phyloP scores from a whole-genome alignment of 2,797 vertebrate genomes.

The Pristis pectinata region DNA sequence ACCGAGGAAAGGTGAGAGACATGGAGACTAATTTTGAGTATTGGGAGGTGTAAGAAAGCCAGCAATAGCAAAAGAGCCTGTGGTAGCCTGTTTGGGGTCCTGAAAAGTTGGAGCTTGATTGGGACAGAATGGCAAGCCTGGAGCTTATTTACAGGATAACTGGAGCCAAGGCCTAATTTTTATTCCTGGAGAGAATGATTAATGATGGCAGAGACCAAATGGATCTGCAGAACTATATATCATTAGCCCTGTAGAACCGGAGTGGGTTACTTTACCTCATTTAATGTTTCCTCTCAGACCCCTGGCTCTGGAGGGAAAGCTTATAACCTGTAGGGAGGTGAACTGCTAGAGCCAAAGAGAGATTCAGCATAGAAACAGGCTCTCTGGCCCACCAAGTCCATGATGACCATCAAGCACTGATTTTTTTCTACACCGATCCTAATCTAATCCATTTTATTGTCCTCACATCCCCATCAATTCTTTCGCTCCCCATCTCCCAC shows the following conservation, averaged over 20 bases:
- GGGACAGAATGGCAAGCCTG: background rate
- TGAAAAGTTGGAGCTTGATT: background rate
- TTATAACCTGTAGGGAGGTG: background rate
- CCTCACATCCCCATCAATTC: too few species aligned
- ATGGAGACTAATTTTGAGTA: background rate
- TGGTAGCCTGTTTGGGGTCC: background rate
- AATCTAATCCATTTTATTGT: too few species aligned
- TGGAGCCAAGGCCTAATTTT: background rate
- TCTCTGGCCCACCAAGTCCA: too few species aligned
- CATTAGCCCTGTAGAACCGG: background rate
- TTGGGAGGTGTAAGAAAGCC: background rate
- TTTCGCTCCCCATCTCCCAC: too few species aligned
- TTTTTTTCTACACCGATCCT: too few species aligned
- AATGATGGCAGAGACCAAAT: background rate
- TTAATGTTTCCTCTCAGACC: background rate
- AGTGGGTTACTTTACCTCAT: background rate
- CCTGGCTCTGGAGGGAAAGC: background rate
- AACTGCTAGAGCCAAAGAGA: background rate
- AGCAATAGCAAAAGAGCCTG: too few species aligned
- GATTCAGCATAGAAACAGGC: too few species aligned
- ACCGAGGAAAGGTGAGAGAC: background rate
- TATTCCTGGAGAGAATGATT: background rate
- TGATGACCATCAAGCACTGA: too few species aligned
- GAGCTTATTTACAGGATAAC: background rate
- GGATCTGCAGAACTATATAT: background rate